These are phyloP conservation scores for Lasioglossum albipes DNA, from an alignment of 1,140 invertebrate genomes.

Conservation along the genomic window DNA sequence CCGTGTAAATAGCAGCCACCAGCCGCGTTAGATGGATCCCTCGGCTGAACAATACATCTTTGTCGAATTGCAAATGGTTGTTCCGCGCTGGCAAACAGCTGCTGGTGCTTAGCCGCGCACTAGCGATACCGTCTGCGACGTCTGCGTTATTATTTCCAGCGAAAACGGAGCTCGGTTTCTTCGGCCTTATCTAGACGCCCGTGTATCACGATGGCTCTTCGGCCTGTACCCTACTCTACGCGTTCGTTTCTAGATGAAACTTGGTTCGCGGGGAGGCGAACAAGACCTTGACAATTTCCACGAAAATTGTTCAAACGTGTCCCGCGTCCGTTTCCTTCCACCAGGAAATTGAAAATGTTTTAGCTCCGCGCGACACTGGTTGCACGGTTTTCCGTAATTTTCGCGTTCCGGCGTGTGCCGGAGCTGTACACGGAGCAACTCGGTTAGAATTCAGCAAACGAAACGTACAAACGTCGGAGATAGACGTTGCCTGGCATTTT, in stretches of 20 bases:
- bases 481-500: too few species aligned
- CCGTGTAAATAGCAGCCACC: conserved; percentile 66
- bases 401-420: too few species aligned
- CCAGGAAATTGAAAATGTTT: too few species aligned
- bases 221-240: not conserved
- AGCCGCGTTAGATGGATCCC: conserved; percentile 60
- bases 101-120: conserved; percentile 62
- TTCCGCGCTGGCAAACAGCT: conserved; percentile 64
- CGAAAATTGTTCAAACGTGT: too few species aligned
- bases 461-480: too few species aligned
- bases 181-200: conserved; percentile 30
- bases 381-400: too few species aligned
- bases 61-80: conserved; percentile 67
- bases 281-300: too few species aligned
- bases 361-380: too few species aligned
- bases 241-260: not conserved
- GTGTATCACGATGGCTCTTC: conserved; percentile 33
- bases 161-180: conserved; percentile 48
- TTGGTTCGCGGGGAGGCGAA: too few species aligned
- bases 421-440: too few species aligned
- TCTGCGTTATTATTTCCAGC: conserved; percentile 56
- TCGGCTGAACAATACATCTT: conserved; percentile 69
- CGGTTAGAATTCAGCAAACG: too few species aligned
- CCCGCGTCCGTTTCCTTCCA: too few species aligned
- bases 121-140: conserved; percentile 59